A percentile compares a stretch with the other conserved stretches of the same genome.
phyloP scores from a whole-genome alignment of 1,140 invertebrate species.

The Atta texana region DNA sequence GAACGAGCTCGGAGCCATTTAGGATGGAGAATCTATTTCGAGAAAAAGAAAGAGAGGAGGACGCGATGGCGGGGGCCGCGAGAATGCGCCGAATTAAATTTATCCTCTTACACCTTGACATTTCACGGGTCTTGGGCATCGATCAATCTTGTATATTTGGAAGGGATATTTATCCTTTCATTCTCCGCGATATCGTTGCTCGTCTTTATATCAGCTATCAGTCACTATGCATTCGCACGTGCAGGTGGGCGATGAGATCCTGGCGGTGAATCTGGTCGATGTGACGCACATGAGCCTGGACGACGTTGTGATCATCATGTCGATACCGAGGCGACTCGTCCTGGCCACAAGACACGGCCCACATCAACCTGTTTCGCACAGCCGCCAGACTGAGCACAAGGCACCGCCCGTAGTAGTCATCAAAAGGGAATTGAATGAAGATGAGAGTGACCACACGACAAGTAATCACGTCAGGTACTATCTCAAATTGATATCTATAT shows the following conservation, averaged over 20 bases:
- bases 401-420: slow-evolving; percentile 97
- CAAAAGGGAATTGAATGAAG: slow-evolving; percentile 95
- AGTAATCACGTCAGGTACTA: slow-evolving; percentile 87
- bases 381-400: slow-evolving; percentile 91
- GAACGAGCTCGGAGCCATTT: slow-evolving; percentile 11
- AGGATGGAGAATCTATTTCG: slow-evolving; percentile 30
- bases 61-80: not conserved
- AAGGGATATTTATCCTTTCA: slow-evolving; percentile 5
- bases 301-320: slow-evolving; percentile 99
- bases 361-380: slow-evolving; percentile 85
- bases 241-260: slow-evolving; percentile 98
- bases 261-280: slow-evolving; percentile 98
- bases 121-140: slow-evolving; percentile 44
- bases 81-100: slow-evolving; percentile 41
- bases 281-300: slow-evolving; percentile 99
- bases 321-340: slow-evolving; percentile 97
- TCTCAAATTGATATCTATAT: not conserved
- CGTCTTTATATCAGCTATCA: not conserved
- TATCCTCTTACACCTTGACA: slow-evolving; percentile 64
- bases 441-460: slow-evolving; percentile 88
- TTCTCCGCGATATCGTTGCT: not conserved
- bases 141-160: slow-evolving; percentile 32
- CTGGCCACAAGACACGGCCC: slow-evolving; percentile 94
- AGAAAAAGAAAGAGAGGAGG: not conserved
- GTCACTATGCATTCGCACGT: slow-evolving; percentile 38